Conservation (phyloP, 2,113 vertebrate species). For the Jacana jacana region DNA sequence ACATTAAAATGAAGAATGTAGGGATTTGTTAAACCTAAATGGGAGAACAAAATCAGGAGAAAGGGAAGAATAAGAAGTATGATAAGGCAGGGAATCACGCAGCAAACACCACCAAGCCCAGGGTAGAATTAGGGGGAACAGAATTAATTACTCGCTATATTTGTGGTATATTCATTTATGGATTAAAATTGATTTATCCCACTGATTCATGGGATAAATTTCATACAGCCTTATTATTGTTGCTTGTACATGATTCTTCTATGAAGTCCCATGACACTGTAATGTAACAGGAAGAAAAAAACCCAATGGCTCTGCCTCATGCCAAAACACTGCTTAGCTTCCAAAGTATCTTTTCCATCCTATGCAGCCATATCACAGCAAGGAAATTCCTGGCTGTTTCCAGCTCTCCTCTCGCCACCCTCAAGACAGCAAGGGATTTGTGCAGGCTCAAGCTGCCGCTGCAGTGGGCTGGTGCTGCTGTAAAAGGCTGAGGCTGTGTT, state of each 20-base stretch:
- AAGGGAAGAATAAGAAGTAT: neutral
- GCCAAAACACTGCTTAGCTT: neutral
- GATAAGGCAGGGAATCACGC: neutral
- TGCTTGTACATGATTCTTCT: neutral
- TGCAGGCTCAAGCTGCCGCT: neutral
- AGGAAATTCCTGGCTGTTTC: neutral
- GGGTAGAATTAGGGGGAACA: neutral
- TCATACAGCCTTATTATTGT: neutral
- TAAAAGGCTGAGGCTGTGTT: fast-evolving
- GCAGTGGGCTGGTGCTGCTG: neutral
- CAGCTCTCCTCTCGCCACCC: neutral
- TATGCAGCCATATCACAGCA: fast-evolving
- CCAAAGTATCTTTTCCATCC: neutral
- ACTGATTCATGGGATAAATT: neutral
- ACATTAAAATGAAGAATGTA: neutral
- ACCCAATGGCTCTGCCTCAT: neutral
- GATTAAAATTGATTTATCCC: neutral
- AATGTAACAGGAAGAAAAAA: neutral
- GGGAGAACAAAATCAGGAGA: neutral
- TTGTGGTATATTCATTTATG: neutral
- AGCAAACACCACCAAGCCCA: neutral
- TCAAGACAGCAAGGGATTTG: neutral
- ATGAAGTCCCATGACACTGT: neutral
- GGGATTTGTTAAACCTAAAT: neutral
- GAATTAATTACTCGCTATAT: neutral